Percentiles rank a stretch among this genome's conserved stretches.
These are phyloP conservation scores for Corynorhinus townsendii DNA, from an alignment of 2,113 vertebrate species.

Conservation along the genomic window DNA sequence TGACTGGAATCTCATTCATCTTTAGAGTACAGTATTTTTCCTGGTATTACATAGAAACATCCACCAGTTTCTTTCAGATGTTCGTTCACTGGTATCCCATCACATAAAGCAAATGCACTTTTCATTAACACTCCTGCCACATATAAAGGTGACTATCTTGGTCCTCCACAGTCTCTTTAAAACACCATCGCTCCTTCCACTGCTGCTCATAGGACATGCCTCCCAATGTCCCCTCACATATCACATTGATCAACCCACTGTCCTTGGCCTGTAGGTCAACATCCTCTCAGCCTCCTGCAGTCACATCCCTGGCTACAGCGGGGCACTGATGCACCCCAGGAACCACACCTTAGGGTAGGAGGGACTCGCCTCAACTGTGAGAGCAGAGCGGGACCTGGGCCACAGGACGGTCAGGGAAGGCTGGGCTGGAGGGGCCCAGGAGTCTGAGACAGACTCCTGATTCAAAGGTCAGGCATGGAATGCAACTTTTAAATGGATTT, in stretches of 20 bases:
- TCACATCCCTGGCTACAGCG: not conserved
- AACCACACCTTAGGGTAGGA: not conserved
- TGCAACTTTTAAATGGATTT: not conserved
- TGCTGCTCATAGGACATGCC: not conserved
- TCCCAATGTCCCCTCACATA: not conserved
- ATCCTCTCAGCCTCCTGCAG: not conserved
- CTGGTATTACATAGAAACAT: not conserved
- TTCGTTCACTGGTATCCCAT: not conserved
- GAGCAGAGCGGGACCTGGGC: not conserved
- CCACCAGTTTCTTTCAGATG: not conserved
- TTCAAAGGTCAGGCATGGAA: not conserved
- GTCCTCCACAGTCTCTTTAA: not conserved
- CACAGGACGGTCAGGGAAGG: not conserved
- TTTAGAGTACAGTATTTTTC: not conserved
- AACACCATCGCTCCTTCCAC: not conserved
- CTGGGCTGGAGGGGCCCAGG: not conserved
- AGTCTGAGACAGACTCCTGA: not conserved
- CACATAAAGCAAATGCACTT: not conserved
- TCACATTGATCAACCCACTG: not conserved
- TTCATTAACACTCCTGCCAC: not conserved
- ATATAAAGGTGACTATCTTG: not conserved
- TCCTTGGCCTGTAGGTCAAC: not conserved
- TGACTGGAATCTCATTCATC: not conserved
- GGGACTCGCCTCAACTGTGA: not conserved
- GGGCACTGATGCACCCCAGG: not conserved